Conservation (phyloP, 2,888 invertebrate genomes). For the Euspilapteryx auroguttella region DNA sequence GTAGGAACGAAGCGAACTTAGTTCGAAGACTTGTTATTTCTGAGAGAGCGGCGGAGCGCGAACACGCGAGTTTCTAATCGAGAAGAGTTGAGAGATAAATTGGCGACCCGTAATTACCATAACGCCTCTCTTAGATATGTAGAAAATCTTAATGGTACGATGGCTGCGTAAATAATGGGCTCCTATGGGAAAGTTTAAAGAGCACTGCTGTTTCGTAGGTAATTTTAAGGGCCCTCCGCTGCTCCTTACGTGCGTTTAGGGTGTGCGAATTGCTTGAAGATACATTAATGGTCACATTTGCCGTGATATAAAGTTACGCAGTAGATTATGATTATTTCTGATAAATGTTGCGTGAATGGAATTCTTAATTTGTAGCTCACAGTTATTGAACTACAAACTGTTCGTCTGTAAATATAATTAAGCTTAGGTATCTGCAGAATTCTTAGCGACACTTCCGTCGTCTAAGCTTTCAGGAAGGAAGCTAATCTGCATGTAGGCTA, state of each 20-base stretch:
- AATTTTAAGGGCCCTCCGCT: conserved; percentile 53
- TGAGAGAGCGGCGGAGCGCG: conserved; percentile 31
- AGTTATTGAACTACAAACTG: no score
- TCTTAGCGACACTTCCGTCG: no score
- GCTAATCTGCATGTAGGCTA: no score
- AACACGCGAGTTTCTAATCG: conserved; percentile 40
- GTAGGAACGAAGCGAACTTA: conserved; percentile 37
- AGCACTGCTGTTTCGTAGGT: conserved; percentile 59
- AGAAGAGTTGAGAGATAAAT: conserved; percentile 52
- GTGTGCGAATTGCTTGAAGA: conserved; percentile 39
- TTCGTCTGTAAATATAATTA: no score
- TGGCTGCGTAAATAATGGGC: conserved; percentile 59
- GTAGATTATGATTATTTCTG: no score
- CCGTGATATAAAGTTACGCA: conserved; percentile 25
- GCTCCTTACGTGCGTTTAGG: conserved; percentile 51
- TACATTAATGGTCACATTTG: conserved; percentile 36
- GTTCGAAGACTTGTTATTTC: conserved; percentile 58
- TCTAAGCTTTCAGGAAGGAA: no score
- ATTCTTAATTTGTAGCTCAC: no score
- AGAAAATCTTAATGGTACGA: conserved; percentile 60
- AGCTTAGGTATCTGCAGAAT: no score
- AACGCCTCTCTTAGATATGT: conserved; percentile 59
- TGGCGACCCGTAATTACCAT: conserved; percentile 61
- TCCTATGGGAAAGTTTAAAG: conserved; percentile 60
- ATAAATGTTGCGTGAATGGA: no score